Percentiles rank a stretch among this genome's conserved stretches.
These are phyloP conservation scores for Cylindroiulus punctatus DNA, from an alignment of 2,888 invertebrate species.

Conservation along the genomic window DNA sequence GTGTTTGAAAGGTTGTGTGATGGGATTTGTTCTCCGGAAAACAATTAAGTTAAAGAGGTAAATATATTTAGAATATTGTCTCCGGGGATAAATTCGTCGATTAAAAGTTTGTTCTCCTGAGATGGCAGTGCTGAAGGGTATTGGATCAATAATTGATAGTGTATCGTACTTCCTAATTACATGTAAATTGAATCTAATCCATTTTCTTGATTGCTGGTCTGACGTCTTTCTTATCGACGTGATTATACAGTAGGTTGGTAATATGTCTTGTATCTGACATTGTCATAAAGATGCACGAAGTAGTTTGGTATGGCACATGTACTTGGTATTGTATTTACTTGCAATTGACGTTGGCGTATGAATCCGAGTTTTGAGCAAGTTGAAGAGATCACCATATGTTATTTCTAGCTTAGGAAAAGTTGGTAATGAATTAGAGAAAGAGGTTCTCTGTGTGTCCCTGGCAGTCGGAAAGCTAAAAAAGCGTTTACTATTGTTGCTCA, in stretches of 20 bases:
- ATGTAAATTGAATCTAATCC: not conserved
- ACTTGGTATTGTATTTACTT: too few relatives aligned
- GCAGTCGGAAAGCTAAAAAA: not conserved
- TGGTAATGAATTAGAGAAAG: not conserved
- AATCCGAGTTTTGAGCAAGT: too few relatives aligned
- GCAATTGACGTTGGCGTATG: too few relatives aligned
- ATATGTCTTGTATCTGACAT: too few relatives aligned
- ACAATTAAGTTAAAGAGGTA: constrained; percentile 49
- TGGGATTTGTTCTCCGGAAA: not conserved
- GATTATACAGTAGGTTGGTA: too few relatives aligned
- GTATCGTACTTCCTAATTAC: not conserved
- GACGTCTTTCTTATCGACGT: not conserved
- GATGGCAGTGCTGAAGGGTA: not conserved
- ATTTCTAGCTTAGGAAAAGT: not conserved
- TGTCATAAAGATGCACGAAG: too few relatives aligned
- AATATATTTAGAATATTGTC: not conserved
- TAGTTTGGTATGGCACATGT: too few relatives aligned
- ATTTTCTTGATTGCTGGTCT: not conserved
- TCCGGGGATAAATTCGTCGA: not conserved
- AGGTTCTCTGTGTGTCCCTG: not conserved
- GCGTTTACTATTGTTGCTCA: not conserved
- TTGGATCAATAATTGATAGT: not conserved
- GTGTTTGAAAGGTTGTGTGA: not conserved
- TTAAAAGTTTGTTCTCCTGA: not conserved
- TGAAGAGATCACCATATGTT: too few relatives aligned